These are phyloP conservation scores for Catalaphyllia jardinei DNA, from an alignment of 64 coral and sea anemone species.

Conservation along the genomic window DNA sequence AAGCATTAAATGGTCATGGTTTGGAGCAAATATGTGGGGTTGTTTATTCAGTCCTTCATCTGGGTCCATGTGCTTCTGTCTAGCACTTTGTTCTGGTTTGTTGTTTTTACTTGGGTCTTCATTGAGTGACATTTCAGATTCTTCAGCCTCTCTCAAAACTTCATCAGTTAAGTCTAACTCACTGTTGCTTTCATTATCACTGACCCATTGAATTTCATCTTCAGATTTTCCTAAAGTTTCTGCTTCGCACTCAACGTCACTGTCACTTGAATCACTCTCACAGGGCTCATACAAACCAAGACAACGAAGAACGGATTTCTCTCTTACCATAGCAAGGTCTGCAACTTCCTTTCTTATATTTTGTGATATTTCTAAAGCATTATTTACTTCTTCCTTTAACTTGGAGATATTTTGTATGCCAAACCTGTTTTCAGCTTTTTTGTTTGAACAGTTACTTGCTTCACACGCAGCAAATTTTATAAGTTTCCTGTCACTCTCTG, in stretches of 20 bases:
- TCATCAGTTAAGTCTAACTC: background rate
- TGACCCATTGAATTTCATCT: background rate
- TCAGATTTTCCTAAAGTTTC: background rate
- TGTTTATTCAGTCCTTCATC: background rate
- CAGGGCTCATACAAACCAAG: background rate
- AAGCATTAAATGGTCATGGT: constrained; percentile 13
- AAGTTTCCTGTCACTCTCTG: constrained; percentile 59
- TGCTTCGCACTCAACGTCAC: too few species aligned
- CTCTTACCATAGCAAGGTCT: constrained; percentile 24
- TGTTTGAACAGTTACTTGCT: constrained; percentile 14
- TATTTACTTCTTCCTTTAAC: constrained; percentile 42
- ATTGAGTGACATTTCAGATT: background rate
- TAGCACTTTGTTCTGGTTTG: background rate
- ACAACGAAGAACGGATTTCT: background rate
- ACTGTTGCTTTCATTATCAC: background rate
- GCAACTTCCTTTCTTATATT: constrained; percentile 52
- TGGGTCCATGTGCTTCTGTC: background rate
- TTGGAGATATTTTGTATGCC: constrained; percentile 20
- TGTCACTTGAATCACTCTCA: background rate
- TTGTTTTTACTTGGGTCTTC: background rate
- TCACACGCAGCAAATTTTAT: constrained; percentile 57
- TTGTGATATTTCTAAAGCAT: constrained; percentile 25
- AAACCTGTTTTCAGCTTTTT: constrained; percentile 32
- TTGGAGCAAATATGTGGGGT: background rate
- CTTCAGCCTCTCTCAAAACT: background rate